These are phyloP conservation scores for Lepidurus arcticus DNA, from an alignment of 1,140 invertebrate genomes.

Conservation along the genomic window DNA sequence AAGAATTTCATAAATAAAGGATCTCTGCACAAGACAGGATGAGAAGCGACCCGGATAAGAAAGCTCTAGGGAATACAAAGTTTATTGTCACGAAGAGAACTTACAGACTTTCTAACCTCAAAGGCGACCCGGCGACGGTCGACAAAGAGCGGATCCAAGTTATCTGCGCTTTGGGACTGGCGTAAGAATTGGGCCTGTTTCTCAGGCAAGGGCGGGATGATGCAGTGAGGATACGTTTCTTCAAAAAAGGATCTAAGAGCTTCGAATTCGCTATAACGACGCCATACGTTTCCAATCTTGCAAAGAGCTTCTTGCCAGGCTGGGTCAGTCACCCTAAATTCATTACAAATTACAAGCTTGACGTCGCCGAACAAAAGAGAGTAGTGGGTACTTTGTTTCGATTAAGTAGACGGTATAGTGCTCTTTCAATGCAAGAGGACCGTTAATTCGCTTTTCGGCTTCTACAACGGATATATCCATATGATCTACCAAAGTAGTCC, in stretches of 20 bases:
- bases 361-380: conserved; percentile 28
- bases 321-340: conserved; percentile 60
- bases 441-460: conserved; percentile 73
- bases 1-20: conserved; percentile 68
- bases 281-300: conserved; percentile 64
- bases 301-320: conserved; percentile 57
- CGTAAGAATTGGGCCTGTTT: conserved; percentile 74
- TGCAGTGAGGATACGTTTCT: conserved; percentile 67
- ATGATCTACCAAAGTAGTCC: conserved; percentile 64
- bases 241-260: conserved; percentile 68
- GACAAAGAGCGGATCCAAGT: conserved; percentile 79
- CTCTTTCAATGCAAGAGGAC: conserved; percentile 70
- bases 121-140: conserved; percentile 69
- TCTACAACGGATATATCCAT: conserved; percentile 74
- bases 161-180: conserved; percentile 58
- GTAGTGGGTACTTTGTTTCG: conserved; percentile 63
- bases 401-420: conserved; percentile 78
- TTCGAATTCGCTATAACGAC: conserved; percentile 79
- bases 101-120: conserved; percentile 51
- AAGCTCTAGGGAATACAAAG: conserved; percentile 56
- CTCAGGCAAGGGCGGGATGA: conserved; percentile 73
- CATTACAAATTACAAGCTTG: neutral
- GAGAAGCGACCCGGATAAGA: conserved; percentile 64
- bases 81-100: neutral
- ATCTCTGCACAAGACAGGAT: conserved; percentile 66